These are phyloP conservation scores for Melanaphis sacchari DNA, from an alignment of 1,140 invertebrate species.

Conservation along the genomic window DNA sequence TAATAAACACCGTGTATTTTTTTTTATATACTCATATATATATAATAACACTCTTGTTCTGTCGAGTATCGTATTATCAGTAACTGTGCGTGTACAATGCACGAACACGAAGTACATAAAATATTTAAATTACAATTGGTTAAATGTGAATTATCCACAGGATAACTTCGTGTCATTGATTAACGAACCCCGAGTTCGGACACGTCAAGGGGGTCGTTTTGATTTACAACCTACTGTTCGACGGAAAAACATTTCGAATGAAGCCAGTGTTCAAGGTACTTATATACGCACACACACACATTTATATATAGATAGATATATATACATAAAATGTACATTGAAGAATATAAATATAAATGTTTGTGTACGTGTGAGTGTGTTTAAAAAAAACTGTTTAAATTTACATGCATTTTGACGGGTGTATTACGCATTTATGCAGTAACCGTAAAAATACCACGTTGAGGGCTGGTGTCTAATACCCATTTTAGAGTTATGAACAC, in stretches of 20 bases:
- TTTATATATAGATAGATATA: neutral
- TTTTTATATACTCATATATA: too few relatives aligned
- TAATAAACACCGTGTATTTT: neutral
- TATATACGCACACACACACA: neutral
- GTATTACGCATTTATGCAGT: slow-evolving; percentile 4
- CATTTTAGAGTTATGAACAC: neutral
- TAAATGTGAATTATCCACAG: slow-evolving; percentile 19
- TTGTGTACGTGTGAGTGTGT: neutral
- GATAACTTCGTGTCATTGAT: slow-evolving; percentile 44
- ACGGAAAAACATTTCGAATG: slow-evolving; percentile 37
- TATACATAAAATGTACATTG: neutral
- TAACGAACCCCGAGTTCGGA: slow-evolving; percentile 38
- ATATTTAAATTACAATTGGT: slow-evolving; percentile 48
- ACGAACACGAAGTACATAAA: neutral
- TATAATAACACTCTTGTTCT: neutral
- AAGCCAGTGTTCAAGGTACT: neutral
- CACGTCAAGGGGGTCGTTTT: slow-evolving; percentile 40
- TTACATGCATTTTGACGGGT: slow-evolving; percentile 13
- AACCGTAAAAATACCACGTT: neutral
- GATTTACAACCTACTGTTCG: slow-evolving; percentile 35
- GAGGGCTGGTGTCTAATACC: neutral
- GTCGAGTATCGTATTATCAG: slow-evolving; percentile 1
- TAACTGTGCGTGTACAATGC: slow-evolving; percentile 1
- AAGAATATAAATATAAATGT: neutral
- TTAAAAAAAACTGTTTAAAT: neutral